phyloP scores from a whole-genome alignment of 1,140 invertebrate species.

The Pseudomyrmex pallidus region DNA sequence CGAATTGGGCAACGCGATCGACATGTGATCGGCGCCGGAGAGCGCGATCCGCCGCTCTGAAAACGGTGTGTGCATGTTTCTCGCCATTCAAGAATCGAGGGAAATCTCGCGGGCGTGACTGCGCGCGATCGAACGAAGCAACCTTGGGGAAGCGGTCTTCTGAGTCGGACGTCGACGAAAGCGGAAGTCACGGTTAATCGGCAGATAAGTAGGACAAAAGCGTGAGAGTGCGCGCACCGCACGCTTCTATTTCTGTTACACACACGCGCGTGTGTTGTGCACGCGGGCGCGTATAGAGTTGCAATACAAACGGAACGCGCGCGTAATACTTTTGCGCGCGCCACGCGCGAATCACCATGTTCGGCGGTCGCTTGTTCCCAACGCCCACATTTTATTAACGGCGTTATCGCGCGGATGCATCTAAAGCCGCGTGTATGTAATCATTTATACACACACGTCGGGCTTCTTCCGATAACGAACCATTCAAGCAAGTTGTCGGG shows the following conservation, averaged over 20 bases:
- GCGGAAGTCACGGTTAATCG: slow-evolving; percentile 77
- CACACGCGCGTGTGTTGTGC: background rate
- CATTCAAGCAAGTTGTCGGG: too few species aligned
- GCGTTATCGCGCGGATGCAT: too few species aligned
- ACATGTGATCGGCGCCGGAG: background rate
- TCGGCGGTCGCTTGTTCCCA: too few species aligned
- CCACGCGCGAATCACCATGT: too few species aligned
- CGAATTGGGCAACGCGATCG: background rate
- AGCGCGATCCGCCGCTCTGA: background rate
- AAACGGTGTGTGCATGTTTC: background rate
- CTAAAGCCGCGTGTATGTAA: too few species aligned
- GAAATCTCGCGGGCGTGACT: slow-evolving; percentile 25
- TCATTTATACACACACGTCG: too few species aligned
- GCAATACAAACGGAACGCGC: background rate
- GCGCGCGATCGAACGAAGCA: slow-evolving; percentile 55
- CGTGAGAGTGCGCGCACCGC: slow-evolving; percentile 49
- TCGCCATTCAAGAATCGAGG: background rate
- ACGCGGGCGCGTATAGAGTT: background rate
- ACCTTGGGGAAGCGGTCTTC: slow-evolving; percentile 77
- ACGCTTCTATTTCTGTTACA: slow-evolving; percentile 40
- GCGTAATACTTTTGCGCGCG: slow-evolving; percentile 15
- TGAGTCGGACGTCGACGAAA: slow-evolving; percentile 74
- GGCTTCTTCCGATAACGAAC: too few species aligned
- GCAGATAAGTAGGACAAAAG: slow-evolving; percentile 77
- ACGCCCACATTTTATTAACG: too few species aligned